phyloP scores from a whole-genome alignment of 2,113 vertebrate species.

The Istiophorus platypterus region DNA sequence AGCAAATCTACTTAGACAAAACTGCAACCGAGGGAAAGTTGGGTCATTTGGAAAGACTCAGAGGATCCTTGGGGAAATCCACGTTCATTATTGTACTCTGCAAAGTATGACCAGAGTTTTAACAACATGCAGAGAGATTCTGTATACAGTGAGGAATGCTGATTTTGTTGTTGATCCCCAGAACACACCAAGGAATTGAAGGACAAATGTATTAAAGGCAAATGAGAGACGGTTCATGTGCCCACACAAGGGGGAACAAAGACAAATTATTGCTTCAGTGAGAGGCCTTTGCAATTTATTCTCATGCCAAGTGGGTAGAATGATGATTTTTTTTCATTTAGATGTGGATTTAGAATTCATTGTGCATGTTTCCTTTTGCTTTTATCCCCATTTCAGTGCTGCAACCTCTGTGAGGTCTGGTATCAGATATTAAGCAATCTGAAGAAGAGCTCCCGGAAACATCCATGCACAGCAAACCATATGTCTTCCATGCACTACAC shows the following conservation, averaged over 20 bases:
- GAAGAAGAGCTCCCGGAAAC: not conserved
- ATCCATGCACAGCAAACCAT: not conserved
- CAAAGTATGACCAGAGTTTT: constrained; percentile 22
- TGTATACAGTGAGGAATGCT: not conserved
- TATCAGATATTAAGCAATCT: not conserved
- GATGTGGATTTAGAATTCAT: not conserved
- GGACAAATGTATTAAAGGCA: not conserved
- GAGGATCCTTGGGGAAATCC: constrained; percentile 30
- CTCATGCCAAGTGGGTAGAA: not conserved
- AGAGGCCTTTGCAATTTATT: not conserved
- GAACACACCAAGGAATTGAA: not conserved
- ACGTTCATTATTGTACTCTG: not conserved
- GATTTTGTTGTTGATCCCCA: not conserved
- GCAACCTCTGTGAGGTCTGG: not conserved
- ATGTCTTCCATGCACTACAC: not conserved
- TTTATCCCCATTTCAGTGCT: not conserved
- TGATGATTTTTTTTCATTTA: constrained; percentile 4
- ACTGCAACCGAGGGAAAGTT: constrained; percentile 53
- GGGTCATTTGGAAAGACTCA: constrained; percentile 21
- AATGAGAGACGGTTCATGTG: not conserved
- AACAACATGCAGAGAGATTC: constrained; percentile 7
- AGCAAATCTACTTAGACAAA: constrained; percentile 57
- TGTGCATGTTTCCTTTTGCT: not conserved
- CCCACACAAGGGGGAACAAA: not conserved
- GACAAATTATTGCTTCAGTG: not conserved